Evolutionary conservation across 1,140 invertebrate genomes (phyloP), one percentile per base, ranked within the genome.

Genomic region (Drosophila burlai): DNA sequence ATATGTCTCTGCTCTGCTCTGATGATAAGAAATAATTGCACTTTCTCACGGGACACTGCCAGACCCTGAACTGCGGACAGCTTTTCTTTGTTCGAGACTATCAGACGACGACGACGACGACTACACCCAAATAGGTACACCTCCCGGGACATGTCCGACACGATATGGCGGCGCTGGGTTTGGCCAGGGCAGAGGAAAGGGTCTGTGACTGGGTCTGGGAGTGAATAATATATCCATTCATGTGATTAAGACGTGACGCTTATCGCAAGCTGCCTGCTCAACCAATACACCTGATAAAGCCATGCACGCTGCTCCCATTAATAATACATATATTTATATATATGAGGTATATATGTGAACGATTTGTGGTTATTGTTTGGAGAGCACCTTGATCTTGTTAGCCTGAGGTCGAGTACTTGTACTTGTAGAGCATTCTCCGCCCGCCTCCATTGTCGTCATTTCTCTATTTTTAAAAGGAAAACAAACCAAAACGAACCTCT

Each of bases 201-300:
- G 38, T 40, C 38, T 7, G 15, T 9, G 26, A 5, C 50, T 24
- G 8, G 18, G 52, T 24, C 18, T 38, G 34, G 8, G 31, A 10
- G 43, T 42, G 46, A 64, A 57, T 50, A 42, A 68, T 71, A 83
- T 74, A 72, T 76, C 65, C 61, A 80, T 81, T 57, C 83, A 85
- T 82, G 83, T 81, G 83, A 79, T 77, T 77, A 69, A 63, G 64
- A 69, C 76, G 74, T 78, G 76, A 77, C 74, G 75, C 76, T 78
- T 78, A 78, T 78, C 76, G 74, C 76, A 38, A 1, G n/a, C 31
- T 57, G 59, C 59, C 59, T 29, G 54, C 61, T 55, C 75, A 31
- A 13, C 43, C 63, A 65, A 77, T 54, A 54, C 75, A 86, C 69
- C 79, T 86, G 83, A 86, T 83, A 87, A 83, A 62, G 45, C 31